Conservation (phyloP, 2,797 vertebrate species). For the Sebastes diploproa region DNA sequence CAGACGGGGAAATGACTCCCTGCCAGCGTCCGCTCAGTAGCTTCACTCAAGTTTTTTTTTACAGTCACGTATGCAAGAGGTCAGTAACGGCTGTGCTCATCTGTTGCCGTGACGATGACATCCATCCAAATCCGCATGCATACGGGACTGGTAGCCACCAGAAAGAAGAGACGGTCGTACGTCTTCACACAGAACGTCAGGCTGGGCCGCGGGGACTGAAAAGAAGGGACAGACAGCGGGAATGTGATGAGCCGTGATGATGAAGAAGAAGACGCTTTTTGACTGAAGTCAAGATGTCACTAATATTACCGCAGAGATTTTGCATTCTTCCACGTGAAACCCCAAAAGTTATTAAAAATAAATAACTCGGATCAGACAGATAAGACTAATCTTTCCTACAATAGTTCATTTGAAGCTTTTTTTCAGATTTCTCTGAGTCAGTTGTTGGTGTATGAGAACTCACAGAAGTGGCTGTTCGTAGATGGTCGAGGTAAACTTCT, state of each 20-base stretch:
- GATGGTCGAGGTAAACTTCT: slow-evolving; percentile 91
- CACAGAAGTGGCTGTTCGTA: slow-evolving; percentile 88
- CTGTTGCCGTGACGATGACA: slow-evolving; percentile 91
- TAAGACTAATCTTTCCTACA: not conserved
- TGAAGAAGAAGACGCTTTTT: not conserved
- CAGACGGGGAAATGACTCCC: not conserved
- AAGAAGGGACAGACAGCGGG: not conserved
- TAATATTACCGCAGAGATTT: not conserved
- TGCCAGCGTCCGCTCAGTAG: not conserved
- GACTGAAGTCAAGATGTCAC: not conserved
- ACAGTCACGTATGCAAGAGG: not conserved
- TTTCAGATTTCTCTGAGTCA: not conserved
- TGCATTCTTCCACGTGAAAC: not conserved
- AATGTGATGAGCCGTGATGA: not conserved
- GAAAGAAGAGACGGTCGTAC: slow-evolving; percentile 92
- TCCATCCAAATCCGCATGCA: slow-evolving; percentile 97
- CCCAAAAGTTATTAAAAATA: not conserved
- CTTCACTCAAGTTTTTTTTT: not conserved
- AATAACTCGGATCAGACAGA: no score
- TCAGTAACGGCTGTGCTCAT: slow-evolving; percentile 90
- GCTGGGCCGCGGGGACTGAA: slow-evolving; percentile 88
- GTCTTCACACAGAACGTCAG: slow-evolving; percentile 95
- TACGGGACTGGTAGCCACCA: slow-evolving; percentile 89
- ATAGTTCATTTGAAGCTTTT: not conserved
- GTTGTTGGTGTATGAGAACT: slow-evolving; percentile 33